Evolutionary conservation across 2,113 vertebrate genomes (phyloP), one percentile per base, ranked within the genome.

Genomic region (Sinosuthora webbiana): DNA sequence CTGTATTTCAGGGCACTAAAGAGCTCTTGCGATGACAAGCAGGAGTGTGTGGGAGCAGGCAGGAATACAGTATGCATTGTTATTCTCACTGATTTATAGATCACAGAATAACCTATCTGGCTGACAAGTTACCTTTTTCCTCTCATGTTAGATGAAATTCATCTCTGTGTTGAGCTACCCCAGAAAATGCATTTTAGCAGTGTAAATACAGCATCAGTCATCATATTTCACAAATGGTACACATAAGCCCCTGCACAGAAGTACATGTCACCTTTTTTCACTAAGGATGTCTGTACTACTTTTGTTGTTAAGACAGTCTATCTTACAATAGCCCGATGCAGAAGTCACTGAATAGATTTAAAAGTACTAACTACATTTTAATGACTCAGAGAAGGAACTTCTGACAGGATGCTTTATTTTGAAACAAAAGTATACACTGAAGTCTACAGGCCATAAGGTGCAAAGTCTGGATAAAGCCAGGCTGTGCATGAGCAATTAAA

Each of bases 1-100:
- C 77, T 94, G 17, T 94, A 92, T 96, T 96, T 96, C 65, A 92
- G 86, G 83, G 81, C 74, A 79, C 88, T 94, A 89, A 97, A 94
- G 88, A 92, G 65, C 77, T 84, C 65, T 82, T 39, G 93, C 0
- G 91, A 96, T 95, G 96, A 95, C 94, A 96, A 94, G 92, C 33
- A 90, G 86, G 89, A 94, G 91, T 81, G 63, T 93, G 93, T 78
- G 90, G 69, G 69, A 96, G 81, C 50, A 76, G 37, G 69, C 17
- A 0, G 83, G 56, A 86, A 93, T 83, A 90, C 52, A 80, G 67
- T 49, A 44, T 28, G 37, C 42, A 44, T 49, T 77, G 49, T 79
- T 89, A 56, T 57, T 64, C 44, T 75, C 52, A 53, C 59, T 88
- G 68, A 94, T 93, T 88, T 93, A 81, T 84, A 93, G 79, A 44